Evolutionary conservation across 2,888 invertebrate species (phyloP), one percentile per base, ranked within the genome.

Genomic region (Melanargia galathea): DNA sequence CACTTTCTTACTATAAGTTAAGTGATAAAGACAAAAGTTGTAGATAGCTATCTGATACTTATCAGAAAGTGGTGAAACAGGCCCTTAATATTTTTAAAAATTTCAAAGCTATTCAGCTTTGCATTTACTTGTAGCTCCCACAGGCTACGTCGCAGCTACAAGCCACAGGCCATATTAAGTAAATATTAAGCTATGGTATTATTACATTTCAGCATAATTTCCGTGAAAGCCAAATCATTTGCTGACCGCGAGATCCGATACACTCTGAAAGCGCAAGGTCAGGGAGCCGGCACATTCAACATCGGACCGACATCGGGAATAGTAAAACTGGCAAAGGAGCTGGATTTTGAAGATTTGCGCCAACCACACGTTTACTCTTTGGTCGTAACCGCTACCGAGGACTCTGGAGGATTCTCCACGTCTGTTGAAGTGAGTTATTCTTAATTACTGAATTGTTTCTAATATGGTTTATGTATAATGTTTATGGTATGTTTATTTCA

Each of bases 171-270:
- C 4, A 35, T n/a, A 3, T 35, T 33, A 33, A 33, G n/a, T n/a
- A 33, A 33, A 43, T 16, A 43, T 43, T 54, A 0, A 18, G 11
- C 6, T 20, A 46, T 24, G 24, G 11, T 30, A 22, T 49, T 24
- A 5, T 11, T 40, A 38, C 48, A 54, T 63, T 93, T 64, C 93
- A 98, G 98, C 84, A 98, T 98, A 61, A 97, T 98, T 83, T 97
- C 98, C 38, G 97, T 99, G 70, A 97, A 98, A 91, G 99, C 99
- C 2, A 98, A 98, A 86, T 98, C 98, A 1, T 99, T 99, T 81
- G 98, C 98, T 68, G 98, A 98, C 86, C 95, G 98, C 61, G 97
- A 98, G 86, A 98, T 98, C 74, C 95, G 97, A n/a, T 99, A 98
- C 89, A 97, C 98, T 0, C 87, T 99, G 69, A 97, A 97, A 82